Conservation (phyloP, 2,888 invertebrate genomes). For the Eilema sororculum region DNA sequence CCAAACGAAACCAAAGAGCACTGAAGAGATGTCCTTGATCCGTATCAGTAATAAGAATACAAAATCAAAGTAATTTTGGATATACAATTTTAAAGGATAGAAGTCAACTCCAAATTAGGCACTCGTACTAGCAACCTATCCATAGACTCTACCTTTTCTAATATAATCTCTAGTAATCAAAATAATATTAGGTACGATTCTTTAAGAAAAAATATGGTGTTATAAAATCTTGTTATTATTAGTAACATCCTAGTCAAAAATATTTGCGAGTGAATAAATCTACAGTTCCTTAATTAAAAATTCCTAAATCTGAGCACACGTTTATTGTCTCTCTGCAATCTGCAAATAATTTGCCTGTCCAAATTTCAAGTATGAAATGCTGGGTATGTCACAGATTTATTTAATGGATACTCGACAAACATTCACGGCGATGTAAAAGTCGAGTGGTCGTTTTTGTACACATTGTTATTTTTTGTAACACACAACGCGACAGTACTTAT, state of each 20-base stretch:
- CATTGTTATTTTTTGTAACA: neutral
- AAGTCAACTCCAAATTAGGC: neutral
- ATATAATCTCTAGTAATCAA: neutral
- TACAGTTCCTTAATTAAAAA: conserved; percentile 8
- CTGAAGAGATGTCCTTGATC: no score
- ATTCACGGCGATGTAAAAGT: conserved; percentile 11
- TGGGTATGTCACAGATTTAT: conserved; percentile 21
- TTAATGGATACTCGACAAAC: conserved; percentile 20
- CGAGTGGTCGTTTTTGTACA: conserved; percentile 3
- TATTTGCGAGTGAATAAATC: neutral
- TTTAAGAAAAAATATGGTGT: neutral
- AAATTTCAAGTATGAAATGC: conserved; percentile 15
- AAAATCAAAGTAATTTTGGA: no score
- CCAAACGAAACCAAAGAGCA: no score
- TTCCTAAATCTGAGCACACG: neutral
- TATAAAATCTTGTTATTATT: neutral
- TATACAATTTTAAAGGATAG: neutral
- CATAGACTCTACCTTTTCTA: no score
- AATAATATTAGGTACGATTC: no score
- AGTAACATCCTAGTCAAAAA: neutral
- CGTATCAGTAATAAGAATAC: no score
- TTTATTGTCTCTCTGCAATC: neutral
- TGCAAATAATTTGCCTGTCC: conserved; percentile 13
- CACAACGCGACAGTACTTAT: neutral
- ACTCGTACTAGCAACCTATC: no score